phyloP scores from a whole-genome alignment of 2,797 vertebrate genomes.

The Siniperca undulata region DNA sequence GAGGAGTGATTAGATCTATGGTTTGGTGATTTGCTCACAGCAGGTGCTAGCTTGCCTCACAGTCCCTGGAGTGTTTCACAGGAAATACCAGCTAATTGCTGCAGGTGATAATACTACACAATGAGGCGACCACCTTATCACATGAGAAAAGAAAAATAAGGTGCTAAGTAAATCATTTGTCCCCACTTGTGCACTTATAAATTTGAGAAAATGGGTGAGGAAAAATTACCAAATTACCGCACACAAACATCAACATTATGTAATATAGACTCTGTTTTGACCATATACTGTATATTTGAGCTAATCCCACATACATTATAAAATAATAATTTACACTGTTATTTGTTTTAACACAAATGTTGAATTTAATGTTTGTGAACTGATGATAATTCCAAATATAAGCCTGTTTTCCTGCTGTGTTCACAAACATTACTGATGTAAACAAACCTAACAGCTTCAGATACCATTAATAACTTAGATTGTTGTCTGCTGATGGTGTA shows the following conservation, averaged over 20 bases:
- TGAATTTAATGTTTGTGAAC: neutral
- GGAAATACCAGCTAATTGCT: conserved; percentile 72
- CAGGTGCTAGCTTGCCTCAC: conserved; percentile 60
- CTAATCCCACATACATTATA: neutral
- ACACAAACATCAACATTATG: neutral
- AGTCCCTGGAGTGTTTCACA: conserved; percentile 56
- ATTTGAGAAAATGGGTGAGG: conserved; percentile 47
- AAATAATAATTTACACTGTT: neutral
- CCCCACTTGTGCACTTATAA: conserved; percentile 44
- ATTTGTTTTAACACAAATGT: neutral
- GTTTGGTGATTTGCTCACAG: conserved; percentile 54
- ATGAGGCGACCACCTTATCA: conserved; percentile 35
- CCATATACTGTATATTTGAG: neutral
- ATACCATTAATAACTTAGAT: neutral
- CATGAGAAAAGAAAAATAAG: conserved; percentile 41
- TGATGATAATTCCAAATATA: neutral
- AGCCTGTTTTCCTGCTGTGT: neutral
- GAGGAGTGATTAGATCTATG: conserved; percentile 40
- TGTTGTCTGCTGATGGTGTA: neutral
- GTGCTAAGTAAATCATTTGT: conserved; percentile 65
- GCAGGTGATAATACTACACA: conserved; percentile 66
- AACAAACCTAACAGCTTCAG: neutral
- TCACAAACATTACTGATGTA: neutral
- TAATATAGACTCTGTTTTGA: neutral
- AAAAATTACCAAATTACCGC: conserved; percentile 10